phyloP scores from a whole-genome alignment of 92 coral and sea anemone genomes.

The Muricea muricata region DNA sequence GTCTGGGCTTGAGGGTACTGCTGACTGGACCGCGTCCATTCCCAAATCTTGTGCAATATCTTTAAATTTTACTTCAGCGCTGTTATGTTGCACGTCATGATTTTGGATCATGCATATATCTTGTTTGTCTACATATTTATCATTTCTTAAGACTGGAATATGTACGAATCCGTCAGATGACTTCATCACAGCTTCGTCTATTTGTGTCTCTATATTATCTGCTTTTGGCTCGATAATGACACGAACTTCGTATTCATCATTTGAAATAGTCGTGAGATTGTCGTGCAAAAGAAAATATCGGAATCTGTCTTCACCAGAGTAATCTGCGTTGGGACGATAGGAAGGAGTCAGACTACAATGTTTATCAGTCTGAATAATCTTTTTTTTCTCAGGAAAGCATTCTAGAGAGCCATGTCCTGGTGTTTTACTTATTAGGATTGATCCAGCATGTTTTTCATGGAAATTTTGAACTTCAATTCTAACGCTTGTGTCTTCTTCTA shows the following conservation, averaged over 20 bases:
- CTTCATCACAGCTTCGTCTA: constrained; percentile 84
- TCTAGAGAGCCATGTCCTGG: constrained; percentile 87
- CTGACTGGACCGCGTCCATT: constrained; percentile 79
- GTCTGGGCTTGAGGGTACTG: constrained; percentile 93
- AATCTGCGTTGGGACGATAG: constrained; percentile 78
- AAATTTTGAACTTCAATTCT: constrained; percentile 75
- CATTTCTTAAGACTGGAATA: constrained; percentile 90
- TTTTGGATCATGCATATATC: constrained; percentile 78
- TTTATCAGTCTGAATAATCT: constrained; percentile 74
- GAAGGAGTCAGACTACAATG: constrained; percentile 73
- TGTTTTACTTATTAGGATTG: constrained; percentile 72
- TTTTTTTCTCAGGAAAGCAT: constrained; percentile 60
- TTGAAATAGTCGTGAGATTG: constrained; percentile 81
- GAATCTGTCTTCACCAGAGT: constrained; percentile 93
- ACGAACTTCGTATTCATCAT: constrained; percentile 81
- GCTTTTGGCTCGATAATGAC: constrained; percentile 83
- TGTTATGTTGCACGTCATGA: constrained; percentile 34
- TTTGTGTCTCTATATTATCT: constrained; percentile 70
- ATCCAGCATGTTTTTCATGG: constrained; percentile 72
- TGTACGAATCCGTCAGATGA: constrained; percentile 81
- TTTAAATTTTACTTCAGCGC: constrained; percentile 38
- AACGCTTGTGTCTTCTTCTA: constrained; percentile 80
- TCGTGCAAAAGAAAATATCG: constrained; percentile 82
- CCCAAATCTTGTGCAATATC: constrained; percentile 87
- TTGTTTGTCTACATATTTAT: constrained; percentile 70